These are phyloP conservation scores for Pachypsylla venusta DNA, from an alignment of 1,140 invertebrate species.

Conservation along the genomic window DNA sequence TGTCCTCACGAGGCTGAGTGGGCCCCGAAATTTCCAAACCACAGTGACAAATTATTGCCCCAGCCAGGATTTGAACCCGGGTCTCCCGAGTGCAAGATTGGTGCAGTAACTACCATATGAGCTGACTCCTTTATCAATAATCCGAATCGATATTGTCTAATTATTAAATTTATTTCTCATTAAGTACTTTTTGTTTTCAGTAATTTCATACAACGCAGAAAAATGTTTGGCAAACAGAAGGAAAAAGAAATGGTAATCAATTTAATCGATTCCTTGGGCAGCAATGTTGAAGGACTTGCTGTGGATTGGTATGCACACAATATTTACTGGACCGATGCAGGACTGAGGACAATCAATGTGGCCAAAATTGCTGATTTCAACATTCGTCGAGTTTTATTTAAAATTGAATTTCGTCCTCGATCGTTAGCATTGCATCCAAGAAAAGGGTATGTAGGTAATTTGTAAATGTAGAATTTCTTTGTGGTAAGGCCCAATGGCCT, in stretches of 20 bases:
- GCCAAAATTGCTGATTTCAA: conserved; percentile 38
- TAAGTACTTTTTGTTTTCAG: conserved; percentile 24
- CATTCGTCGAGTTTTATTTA: conserved; percentile 38
- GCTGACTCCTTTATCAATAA: no score
- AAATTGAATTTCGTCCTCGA: conserved; percentile 39
- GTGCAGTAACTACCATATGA: no score
- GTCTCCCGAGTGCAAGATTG: no score
- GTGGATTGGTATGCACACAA: conserved; percentile 66
- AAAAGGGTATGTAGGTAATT: conserved; percentile 31
- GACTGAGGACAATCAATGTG: conserved; percentile 42
- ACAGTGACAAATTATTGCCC: no score
- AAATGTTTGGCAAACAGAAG: conserved; percentile 29
- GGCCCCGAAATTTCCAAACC: no score
- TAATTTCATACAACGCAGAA: conserved; percentile 35
- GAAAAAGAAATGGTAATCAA: no score
- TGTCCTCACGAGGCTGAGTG: no score
- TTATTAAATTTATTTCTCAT: no score
- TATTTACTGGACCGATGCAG: conserved; percentile 67
- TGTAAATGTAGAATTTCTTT: no score
- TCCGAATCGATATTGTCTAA: no score
- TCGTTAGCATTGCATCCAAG: conserved; percentile 54
- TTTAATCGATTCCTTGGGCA: conserved; percentile 32
- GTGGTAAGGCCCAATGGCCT: no score
- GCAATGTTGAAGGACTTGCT: conserved; percentile 50
- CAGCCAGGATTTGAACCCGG: no score